Base-by-base conservation (phyloP, 2,113 vertebrate species). In the Cettia cetti region DNA sequence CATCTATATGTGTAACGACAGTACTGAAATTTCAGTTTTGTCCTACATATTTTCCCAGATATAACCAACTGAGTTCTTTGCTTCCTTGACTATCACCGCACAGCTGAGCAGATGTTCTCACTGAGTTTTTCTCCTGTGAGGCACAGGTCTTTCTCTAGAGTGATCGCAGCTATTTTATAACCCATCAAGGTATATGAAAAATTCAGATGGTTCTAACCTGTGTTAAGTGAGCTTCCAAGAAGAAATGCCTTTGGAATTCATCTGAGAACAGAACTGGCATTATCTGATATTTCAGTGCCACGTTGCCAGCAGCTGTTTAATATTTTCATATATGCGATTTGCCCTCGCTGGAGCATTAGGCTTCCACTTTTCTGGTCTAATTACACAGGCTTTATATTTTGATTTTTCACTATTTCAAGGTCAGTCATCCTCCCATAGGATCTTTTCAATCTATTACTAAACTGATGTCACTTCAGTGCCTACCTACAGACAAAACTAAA, bases 221-320 rank as follows among this genome's bases (percentile, higher is more conserved):
- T 37, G 44, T 69, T 65, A 91, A 65, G 42, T 65, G 27, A 88
- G n/a, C 30, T 95, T 92, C 72, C 86, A 94, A 94, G 80, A 77
- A 91, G 69, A 61, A 91, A 89, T 59, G 72, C 26, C 66, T 86
- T 57, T 76, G 82, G 72, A 97, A 96, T 93, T 95, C 78, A 77
- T 18, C 61, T 59, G 90, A 95, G 86, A 89, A 39, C 68, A 92
- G 92, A 90, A 65, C 23, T 61, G 50, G 66, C 86, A 94, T 89
- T 95, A 87, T 77, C 94, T 87, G 86, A 39, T 92, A 91, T 91
- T 95, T 95, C 82, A 94, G 45, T 72, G 61, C 57, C 81, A 84
- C 0, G 0, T 72, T 91, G 72, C 90, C 77, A 94, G 83, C 69
- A 94, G 89, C 74, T 94, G 81, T 82, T 92, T 92, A 91, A 92